phyloP scores from a whole-genome alignment of 30 jellyfish, hydroid and myxozoan species.

The Aurelia sp. region DNA sequence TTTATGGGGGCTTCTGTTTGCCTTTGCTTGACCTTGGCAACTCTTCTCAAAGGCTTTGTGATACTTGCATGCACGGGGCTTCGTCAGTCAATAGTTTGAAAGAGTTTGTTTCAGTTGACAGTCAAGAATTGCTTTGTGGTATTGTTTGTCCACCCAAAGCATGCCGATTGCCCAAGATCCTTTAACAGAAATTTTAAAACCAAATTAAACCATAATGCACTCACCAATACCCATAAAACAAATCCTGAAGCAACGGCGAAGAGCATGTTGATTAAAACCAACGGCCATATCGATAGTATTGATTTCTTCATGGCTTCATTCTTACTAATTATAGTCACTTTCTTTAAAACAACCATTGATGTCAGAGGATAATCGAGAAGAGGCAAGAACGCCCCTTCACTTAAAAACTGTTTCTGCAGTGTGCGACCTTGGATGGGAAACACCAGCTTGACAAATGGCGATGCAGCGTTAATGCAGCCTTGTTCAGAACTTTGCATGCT shows the following conservation, averaged over 20 bases:
- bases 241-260: constrained; percentile 45
- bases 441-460: constrained; percentile 15
- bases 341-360: constrained; percentile 43
- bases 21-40: too few species aligned
- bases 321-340: constrained; percentile 16
- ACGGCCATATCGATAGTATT: constrained; percentile 44
- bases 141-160: too few species aligned
- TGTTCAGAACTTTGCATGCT: constrained; percentile 5
- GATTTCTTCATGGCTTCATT: constrained; percentile 29
- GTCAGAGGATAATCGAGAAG: constrained; percentile 32
- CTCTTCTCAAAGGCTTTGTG: too few species aligned
- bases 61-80: too few species aligned
- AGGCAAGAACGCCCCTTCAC: constrained; percentile 47
- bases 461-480: constrained; percentile 36
- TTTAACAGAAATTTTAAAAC: background rate
- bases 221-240: constrained; percentile 37
- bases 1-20: too few species aligned
- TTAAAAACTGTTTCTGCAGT: constrained; percentile 18
- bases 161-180: too few species aligned
- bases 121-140: too few species aligned
- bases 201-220: background rate
- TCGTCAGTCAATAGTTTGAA: too few species aligned
- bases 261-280: constrained; percentile 20
- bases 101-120: too few species aligned
- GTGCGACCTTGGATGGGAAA: constrained; percentile 51